Evolutionary conservation across 2,888 invertebrate species (phyloP).

Genomic region (Myopa testacea): DNA sequence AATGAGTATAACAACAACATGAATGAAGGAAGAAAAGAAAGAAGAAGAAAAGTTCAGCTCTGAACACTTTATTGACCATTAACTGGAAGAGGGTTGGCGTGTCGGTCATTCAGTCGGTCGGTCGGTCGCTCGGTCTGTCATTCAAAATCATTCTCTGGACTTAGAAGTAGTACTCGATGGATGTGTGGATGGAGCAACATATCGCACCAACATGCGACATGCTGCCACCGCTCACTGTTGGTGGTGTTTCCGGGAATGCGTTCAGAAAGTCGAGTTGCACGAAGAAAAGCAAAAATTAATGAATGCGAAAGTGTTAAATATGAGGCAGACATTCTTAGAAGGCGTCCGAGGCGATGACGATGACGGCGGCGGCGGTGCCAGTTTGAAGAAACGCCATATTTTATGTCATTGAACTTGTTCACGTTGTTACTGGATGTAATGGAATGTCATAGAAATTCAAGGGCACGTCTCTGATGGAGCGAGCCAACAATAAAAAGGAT

Average conservation of each 20-base stretch:
- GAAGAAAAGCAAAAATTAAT: slow-evolving; percentile 33
- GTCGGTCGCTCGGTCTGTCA: background rate
- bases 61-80: background rate
- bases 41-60: background rate
- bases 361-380: slow-evolving; percentile 5
- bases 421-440: background rate
- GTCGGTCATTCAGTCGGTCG: background rate
- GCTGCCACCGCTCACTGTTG: slow-evolving; percentile 10
- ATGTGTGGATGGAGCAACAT: slow-evolving; percentile 7
- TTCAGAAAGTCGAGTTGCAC: slow-evolving; percentile 37
- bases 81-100: background rate
- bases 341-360: slow-evolving; percentile 27
- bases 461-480: slow-evolving; percentile 18
- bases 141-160: background rate
- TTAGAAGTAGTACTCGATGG: background rate
- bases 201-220: slow-evolving; percentile 1
- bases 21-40: background rate
- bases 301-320: slow-evolving; percentile 47
- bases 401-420: slow-evolving; percentile 41
- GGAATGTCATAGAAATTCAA: slow-evolving; percentile 30
- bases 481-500: too few relatives aligned
- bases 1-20: slow-evolving; percentile 24
- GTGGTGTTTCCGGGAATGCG: slow-evolving; percentile 46
- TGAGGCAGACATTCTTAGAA: slow-evolving; percentile 43
- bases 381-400: slow-evolving; percentile 25